These are phyloP conservation scores for Zaprionus capensis DNA, from an alignment of 1,140 invertebrate genomes.

Conservation along the genomic window DNA sequence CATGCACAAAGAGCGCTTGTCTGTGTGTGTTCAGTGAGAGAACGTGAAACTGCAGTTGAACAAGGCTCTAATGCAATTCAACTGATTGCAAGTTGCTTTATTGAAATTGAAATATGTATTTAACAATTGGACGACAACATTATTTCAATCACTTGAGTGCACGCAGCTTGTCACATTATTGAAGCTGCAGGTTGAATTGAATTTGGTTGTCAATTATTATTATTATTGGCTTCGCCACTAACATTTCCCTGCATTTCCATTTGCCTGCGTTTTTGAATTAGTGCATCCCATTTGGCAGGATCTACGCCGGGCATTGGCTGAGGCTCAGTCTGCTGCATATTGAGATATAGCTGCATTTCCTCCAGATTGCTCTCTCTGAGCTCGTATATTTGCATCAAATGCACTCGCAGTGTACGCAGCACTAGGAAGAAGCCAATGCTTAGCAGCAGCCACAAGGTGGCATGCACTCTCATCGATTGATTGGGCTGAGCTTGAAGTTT, in stretches of 20 bases:
- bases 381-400: background rate
- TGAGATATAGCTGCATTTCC: background rate
- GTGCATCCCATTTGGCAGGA: too few species aligned
- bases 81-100: background rate
- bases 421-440: background rate
- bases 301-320: too few species aligned
- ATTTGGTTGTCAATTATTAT: too few species aligned
- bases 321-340: background rate
- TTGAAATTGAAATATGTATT: background rate
- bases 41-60: background rate
- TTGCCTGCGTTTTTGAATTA: too few species aligned
- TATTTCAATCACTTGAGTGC: background rate
- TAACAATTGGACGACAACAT: background rate
- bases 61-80: too few species aligned
- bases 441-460: background rate
- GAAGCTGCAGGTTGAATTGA: too few species aligned
- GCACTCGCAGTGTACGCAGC: background rate
- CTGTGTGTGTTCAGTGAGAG: background rate
- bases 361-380: background rate
- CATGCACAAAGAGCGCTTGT: too few species aligned
- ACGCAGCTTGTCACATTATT: too few species aligned
- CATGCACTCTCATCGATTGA: background rate
- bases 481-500: accelerated
- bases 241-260: accelerated
- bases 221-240: too few species aligned